These are phyloP conservation scores for Platycnemis pennipes DNA, from an alignment of 2,888 invertebrate genomes.

Conservation along the genomic window DNA sequence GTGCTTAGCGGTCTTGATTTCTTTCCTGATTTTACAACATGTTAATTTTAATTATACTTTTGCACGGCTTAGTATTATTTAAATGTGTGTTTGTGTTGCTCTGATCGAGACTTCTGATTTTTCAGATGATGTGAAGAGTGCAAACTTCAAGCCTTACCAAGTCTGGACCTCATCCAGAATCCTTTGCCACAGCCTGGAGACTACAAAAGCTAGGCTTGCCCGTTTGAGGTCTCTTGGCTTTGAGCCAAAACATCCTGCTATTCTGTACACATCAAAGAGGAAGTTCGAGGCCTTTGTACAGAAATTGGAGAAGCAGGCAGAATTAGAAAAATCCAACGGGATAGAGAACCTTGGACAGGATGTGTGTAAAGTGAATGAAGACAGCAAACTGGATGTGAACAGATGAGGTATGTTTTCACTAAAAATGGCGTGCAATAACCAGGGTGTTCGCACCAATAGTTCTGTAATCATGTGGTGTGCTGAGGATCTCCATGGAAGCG, in stretches of 20 bases:
- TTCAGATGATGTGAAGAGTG: neutral
- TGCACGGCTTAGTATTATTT: no score
- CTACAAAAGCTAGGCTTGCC: neutral
- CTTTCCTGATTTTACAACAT: no score
- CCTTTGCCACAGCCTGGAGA: conserved; percentile 44
- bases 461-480: no score
- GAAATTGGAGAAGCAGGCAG: conserved; percentile 45
- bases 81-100: no score
- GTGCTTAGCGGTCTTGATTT: no score
- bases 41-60: no score
- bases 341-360: neutral
- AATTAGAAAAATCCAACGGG: neutral
- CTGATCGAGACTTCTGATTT: neutral
- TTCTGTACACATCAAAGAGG: conserved; percentile 34
- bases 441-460: no score
- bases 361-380: neutral
- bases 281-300: conserved; percentile 52
- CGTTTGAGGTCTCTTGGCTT: conserved; percentile 17
- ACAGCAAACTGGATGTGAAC: neutral
- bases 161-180: conserved; percentile 19
- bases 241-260: conserved; percentile 37
- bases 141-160: conserved; percentile 30
- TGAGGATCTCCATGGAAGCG: no score
- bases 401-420: neutral
- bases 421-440: no score